A percentile compares a stretch with the other conserved stretches of the same genome.
phyloP scores from a whole-genome alignment of 2,797 vertebrate genomes.

The Lateolabrax maculatus region DNA sequence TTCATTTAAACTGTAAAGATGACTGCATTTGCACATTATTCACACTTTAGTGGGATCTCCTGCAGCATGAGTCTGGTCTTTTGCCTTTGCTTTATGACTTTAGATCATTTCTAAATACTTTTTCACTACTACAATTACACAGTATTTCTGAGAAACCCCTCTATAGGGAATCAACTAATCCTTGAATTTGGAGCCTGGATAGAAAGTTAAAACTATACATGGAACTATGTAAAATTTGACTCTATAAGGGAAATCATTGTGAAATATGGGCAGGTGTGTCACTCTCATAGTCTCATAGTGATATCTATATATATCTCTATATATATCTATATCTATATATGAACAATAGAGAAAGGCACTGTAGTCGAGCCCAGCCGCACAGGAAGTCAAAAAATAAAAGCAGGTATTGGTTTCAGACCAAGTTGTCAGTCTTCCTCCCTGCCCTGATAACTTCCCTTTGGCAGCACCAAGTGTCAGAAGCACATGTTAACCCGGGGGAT shows the following conservation, averaged over 20 bases:
- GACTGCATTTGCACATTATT: background rate
- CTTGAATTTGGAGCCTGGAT: background rate
- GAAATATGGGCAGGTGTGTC: background rate
- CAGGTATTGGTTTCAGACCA: conserved; percentile 33
- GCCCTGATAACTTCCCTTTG: conserved; percentile 2
- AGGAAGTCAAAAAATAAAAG: conserved; percentile 63
- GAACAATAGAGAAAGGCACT: conserved; percentile 5
- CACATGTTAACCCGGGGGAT: conserved; percentile 19
- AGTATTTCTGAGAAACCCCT: background rate
- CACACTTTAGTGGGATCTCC: background rate
- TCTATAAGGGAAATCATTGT: background rate
- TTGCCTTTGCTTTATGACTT: background rate
- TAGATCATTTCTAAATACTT: background rate
- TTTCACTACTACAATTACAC: background rate
- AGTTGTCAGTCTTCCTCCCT: conserved; percentile 32
- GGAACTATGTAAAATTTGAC: background rate
- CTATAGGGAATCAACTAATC: background rate
- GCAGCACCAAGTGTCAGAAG: conserved; percentile 35
- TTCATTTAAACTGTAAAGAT: background rate
- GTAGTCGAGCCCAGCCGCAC: conserved; percentile 36
- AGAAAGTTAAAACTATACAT: background rate
- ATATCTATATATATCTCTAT: no score
- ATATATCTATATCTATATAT: no score
- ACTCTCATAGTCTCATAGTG: background rate
- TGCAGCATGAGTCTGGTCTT: background rate